A percentile compares a stretch with the other conserved stretches of the same genome.
These are phyloP conservation scores for Cataglyphis rosenhaueri DNA, from an alignment of 2,888 invertebrate genomes.

Conservation along the genomic window DNA sequence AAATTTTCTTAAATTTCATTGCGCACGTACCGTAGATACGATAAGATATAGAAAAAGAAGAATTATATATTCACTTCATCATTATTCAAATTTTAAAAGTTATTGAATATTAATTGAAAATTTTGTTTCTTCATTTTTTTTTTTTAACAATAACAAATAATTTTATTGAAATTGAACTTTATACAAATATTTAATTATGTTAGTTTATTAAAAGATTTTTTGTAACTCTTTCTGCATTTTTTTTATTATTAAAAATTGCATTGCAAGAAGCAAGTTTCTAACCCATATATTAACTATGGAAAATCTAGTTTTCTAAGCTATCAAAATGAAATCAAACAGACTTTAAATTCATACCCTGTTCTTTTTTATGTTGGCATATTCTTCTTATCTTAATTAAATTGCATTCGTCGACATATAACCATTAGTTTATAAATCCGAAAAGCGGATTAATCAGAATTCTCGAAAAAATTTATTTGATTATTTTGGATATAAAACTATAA, in stretches of 20 bases:
- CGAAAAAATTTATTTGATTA: slow-evolving; percentile 68
- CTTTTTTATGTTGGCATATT: not conserved
- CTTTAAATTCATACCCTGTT: not conserved
- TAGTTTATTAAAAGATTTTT: not conserved
- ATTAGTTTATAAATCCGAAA: slow-evolving; percentile 45
- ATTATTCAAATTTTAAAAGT: not conserved
- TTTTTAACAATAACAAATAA: not conserved
- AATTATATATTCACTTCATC: not conserved
- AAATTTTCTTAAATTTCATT: not conserved
- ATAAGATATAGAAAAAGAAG: not conserved
- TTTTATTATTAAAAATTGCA: slow-evolving; percentile 9
- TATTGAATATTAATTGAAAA: not conserved
- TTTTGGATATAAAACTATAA: slow-evolving; percentile 57
- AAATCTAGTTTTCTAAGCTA: not conserved
- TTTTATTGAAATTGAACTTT: slow-evolving; percentile 3
- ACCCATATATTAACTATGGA: not conserved
- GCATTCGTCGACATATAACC: slow-evolving; percentile 21
- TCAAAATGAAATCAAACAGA: not conserved
- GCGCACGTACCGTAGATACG: not conserved
- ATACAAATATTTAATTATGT: not conserved
- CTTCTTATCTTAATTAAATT: slow-evolving; percentile 52
- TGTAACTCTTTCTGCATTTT: not conserved
- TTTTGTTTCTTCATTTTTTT: not conserved
- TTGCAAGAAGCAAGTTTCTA: not conserved
- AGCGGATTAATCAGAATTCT: slow-evolving; percentile 53